Evolutionary conservation across 2,113 vertebrate species (phyloP), one percentile per base, ranked within the genome.

Genomic region (Cebidichthys violaceus): DNA sequence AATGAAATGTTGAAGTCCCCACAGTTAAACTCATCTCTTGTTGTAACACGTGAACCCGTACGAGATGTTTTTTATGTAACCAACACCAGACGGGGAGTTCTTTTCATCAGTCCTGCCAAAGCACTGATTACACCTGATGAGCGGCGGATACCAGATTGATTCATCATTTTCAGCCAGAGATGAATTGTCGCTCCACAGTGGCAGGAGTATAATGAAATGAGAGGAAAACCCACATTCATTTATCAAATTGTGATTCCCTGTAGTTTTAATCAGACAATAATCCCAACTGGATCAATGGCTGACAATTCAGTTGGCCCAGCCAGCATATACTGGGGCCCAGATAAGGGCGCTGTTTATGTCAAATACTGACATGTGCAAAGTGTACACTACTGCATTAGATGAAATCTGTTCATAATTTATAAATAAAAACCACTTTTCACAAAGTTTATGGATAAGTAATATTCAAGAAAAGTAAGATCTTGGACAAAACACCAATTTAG

Each of bases 101-200:
- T 81, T 78, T 84, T 80, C 20, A 71, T 81, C 60, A 33, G 20
- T 70, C 77, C 55, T 70, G 76, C 87, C 89, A 90, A 77, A 86
- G 74, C 67, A 75, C 68, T 85, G 73, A 80, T 85, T 70, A 74
- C 69, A 90, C 84, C 88, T 89, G 77, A 90, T 80, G 80, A 84
- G 67, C 50, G 15, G 60, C 52, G 81, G 67, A 86, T 65, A 86
- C 14, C 24, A 55, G 73, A 74, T 62, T 67, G 77, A 84, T 79
- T 87, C 67, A 76, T 77, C 67, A 84, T 89, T 79, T 78, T 70
- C 62, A 84, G 45, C 80, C 18, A 41, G 54, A 81, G 59, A 83
- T 27, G 73, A 74, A 50, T 78, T 75, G 47, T 64, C 33, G n/a
- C 55, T 69, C 69, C 62, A 62, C 52, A 39, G 35, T 72, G 60